These are phyloP conservation scores for Coremacera marginata DNA, from an alignment of 2,888 invertebrate species.

Conservation along the genomic window DNA sequence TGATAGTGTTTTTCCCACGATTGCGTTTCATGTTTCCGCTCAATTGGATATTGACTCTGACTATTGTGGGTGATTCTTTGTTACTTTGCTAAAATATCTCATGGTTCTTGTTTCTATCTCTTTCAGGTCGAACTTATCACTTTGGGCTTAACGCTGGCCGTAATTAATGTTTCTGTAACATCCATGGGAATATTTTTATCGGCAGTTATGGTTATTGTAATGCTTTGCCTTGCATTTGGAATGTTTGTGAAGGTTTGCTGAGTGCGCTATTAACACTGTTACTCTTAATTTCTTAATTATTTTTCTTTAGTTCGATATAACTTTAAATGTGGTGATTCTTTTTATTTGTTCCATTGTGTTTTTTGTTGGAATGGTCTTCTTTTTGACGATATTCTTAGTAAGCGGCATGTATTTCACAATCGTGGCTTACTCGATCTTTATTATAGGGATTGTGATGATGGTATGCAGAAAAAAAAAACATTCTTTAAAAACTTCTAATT, in stretches of 20 bases:
- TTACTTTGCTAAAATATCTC: not conserved
- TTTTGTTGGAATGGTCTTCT: conserved; percentile 54
- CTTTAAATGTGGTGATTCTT: conserved; percentile 58
- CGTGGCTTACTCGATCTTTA: not conserved
- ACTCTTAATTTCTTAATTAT: not conserved
- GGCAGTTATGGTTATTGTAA: conserved; percentile 47
- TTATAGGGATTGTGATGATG: not conserved
- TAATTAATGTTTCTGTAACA: conserved; percentile 42
- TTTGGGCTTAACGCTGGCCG: conserved; percentile 44
- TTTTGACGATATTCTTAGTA: conserved; percentile 43
- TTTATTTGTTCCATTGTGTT: conserved; percentile 58
- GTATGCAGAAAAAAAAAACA: too few relatives aligned
- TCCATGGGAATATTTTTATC: conserved; percentile 46
- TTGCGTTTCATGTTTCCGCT: conserved; percentile 48
- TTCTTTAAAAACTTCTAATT: not conserved
- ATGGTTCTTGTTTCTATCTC: not conserved
- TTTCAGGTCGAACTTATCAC: conserved; percentile 54
- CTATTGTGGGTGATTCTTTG: conserved; percentile 52
- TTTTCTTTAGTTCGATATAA: conserved; percentile 56
- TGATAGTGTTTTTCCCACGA: conserved; percentile 55
- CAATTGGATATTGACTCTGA: conserved; percentile 52
- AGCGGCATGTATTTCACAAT: not conserved
- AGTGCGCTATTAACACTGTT: not conserved
- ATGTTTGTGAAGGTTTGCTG: conserved; percentile 51
- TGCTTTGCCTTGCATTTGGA: conserved; percentile 51